phyloP scores from a whole-genome alignment of 2,888 invertebrate genomes.

The Sympetrum striolatum region DNA sequence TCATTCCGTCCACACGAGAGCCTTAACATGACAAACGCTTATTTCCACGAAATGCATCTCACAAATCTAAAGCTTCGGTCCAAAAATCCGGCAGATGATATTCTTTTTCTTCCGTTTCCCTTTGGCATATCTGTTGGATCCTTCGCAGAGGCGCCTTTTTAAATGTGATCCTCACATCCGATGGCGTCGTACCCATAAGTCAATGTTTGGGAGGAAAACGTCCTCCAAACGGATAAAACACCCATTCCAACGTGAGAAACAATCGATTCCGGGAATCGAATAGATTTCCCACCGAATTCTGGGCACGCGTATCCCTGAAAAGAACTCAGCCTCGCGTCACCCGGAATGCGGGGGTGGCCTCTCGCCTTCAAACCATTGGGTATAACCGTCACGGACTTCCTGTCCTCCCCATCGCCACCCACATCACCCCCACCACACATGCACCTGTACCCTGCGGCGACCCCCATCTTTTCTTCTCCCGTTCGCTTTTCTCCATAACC shows the following conservation, averaged over 20 bases:
- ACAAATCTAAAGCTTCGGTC: neutral
- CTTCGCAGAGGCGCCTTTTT: neutral
- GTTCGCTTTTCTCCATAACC: neutral
- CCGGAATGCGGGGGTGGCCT: neutral
- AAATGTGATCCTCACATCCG: conserved; percentile 13
- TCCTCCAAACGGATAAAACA: neutral
- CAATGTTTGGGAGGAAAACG: neutral
- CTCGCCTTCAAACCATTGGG: neutral
- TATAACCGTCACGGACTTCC: conserved; percentile 39
- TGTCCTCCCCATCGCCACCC: neutral
- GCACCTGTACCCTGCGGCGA: neutral
- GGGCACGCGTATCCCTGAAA: conserved; percentile 31
- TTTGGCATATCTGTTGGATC: conserved; percentile 5
- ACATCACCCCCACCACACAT: neutral
- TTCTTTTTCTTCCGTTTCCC: neutral
- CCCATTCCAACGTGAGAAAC: neutral
- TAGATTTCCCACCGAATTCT: conserved; percentile 12
- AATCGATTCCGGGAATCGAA: conserved; percentile 34
- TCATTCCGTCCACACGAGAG: neutral
- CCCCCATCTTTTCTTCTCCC: neutral
- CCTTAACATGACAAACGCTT: neutral
- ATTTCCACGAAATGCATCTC: conserved; percentile 1
- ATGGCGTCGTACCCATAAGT: conserved; percentile 14
- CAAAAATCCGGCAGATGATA: neutral
- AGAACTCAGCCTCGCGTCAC: neutral